Evolutionary conservation across 2,113 vertebrate species (phyloP).

Genomic region (Pao palembangensis): DNA sequence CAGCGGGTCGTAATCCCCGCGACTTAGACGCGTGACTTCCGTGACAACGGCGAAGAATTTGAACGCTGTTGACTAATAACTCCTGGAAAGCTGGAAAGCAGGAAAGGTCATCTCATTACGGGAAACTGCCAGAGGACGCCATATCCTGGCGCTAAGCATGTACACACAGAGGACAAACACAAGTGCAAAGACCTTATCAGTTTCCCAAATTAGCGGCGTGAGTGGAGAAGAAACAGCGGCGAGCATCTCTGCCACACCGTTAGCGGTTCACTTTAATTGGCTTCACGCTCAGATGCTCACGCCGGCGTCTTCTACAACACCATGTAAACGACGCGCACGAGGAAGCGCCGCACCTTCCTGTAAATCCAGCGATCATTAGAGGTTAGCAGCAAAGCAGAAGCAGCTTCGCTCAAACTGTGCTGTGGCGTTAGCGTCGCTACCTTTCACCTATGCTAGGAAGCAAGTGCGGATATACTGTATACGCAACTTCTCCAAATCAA

Average conservation of each 20-base stretch:
- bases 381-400: conserved; percentile 14
- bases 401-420: neutral
- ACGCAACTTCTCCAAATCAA: too few species aligned
- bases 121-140: conserved; percentile 50
- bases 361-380: conserved; percentile 39
- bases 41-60: conserved; percentile 9
- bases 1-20: conserved; percentile 32
- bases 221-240: conserved; percentile 18
- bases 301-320: conserved; percentile 38
- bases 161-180: conserved; percentile 31
- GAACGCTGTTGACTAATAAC: conserved; percentile 26
- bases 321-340: conserved; percentile 34
- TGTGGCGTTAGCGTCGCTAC: neutral
- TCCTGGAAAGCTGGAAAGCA: conserved; percentile 32
- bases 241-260: conserved; percentile 20
- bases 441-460: neutral
- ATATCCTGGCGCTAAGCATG: conserved; percentile 34
- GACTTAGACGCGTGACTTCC: conserved; percentile 2
- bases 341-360: conserved; percentile 27
- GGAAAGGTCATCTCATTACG: conserved; percentile 60
- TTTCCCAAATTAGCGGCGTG: conserved; percentile 42
- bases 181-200: conserved; percentile 49
- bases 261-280: conserved; percentile 58
- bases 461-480: too few species aligned
- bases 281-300: conserved; percentile 48